phyloP scores from a whole-genome alignment of 2,797 vertebrate species.

The Falco concolor region DNA sequence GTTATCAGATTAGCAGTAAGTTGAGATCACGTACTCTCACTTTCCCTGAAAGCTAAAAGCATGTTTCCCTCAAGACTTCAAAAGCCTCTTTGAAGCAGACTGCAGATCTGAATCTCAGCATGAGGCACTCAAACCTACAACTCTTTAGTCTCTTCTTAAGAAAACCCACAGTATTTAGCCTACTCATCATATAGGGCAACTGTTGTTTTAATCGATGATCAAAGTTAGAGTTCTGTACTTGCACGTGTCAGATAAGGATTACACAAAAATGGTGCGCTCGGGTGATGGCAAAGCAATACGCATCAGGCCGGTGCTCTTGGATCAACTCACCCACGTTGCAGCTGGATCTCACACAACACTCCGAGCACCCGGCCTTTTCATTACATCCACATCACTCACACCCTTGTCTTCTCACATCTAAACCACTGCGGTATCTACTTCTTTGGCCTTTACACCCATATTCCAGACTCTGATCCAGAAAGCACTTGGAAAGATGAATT shows the following conservation, averaged over 20 bases:
- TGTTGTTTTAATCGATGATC: background rate
- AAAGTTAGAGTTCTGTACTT: background rate
- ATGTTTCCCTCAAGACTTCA: constrained; percentile 62
- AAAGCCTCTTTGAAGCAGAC: constrained; percentile 49
- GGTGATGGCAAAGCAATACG: background rate
- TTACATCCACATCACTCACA: background rate
- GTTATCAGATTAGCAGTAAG: constrained; percentile 58
- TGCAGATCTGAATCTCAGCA: constrained; percentile 52
- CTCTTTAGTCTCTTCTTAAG: constrained; percentile 30
- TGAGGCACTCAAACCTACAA: background rate
- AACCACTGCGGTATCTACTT: background rate
- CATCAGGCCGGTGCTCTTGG: background rate
- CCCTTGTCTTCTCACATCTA: background rate
- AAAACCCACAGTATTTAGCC: constrained; percentile 38
- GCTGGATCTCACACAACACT: background rate
- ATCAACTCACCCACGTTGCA: background rate
- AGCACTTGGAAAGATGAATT: background rate
- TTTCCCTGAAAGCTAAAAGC: constrained; percentile 61
- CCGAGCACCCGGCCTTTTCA: background rate
- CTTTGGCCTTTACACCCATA: background rate
- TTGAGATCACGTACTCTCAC: constrained; percentile 53
- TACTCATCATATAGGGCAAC: constrained; percentile 20
- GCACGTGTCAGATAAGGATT: background rate
- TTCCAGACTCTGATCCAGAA: background rate
- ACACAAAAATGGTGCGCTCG: background rate